Evolutionary conservation across 2,113 vertebrate species (phyloP).

Genomic region (Forbesichthys agassizii): DNA sequence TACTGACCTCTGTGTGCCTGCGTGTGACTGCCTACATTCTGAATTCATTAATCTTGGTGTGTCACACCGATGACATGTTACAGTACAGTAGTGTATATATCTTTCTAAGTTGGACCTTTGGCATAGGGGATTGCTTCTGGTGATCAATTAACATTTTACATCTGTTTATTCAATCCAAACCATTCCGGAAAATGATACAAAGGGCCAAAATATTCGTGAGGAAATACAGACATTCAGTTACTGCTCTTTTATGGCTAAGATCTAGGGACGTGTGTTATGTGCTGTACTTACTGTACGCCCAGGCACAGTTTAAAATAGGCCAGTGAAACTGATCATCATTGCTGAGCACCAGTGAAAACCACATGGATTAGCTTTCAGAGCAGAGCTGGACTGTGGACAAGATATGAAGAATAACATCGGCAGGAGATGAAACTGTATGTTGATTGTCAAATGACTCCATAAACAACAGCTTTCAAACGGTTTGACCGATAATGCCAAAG

Average conservation of each 20-base stretch:
- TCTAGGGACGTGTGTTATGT: no score
- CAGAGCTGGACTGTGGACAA: constrained; percentile 28
- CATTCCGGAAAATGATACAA: not conserved
- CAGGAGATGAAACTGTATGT: constrained; percentile 8
- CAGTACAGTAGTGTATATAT: no score
- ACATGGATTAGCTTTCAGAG: constrained; percentile 43
- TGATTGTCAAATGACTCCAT: not conserved
- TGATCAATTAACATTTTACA: no score
- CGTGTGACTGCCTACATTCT: constrained; percentile 17
- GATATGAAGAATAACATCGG: constrained; percentile 11
- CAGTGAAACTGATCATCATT: constrained; percentile 46
- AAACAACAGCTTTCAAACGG: no score
- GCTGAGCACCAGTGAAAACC: constrained; percentile 43
- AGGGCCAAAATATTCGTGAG: not conserved
- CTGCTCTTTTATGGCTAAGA: no score
- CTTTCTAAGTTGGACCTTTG: no score
- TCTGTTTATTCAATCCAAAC: not conserved
- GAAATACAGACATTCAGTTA: constrained; percentile 2
- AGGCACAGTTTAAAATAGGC: constrained; percentile 62
- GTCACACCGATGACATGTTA: constrained; percentile 3
- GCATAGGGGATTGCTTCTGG: no score
- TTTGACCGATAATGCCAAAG: no score
- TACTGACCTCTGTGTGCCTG: constrained; percentile 5
- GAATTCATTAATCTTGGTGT: not conserved
- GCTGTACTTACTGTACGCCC: constrained; percentile 16